These are phyloP conservation scores for Neodiprion lecontei DNA, from an alignment of 1,140 invertebrate genomes.

Conservation along the genomic window DNA sequence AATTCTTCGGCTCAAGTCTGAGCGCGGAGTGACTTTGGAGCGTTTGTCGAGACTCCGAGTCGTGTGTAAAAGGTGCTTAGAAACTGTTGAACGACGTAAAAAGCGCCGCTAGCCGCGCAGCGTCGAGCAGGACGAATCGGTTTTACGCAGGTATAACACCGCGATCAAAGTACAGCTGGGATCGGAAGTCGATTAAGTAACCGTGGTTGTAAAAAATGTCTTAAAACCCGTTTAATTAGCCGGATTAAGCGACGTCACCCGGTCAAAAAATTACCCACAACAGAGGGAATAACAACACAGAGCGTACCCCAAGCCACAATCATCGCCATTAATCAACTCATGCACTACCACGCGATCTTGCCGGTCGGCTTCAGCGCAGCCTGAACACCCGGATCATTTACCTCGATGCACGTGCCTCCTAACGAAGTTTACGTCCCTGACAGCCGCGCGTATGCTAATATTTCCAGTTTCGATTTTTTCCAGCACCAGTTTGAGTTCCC, in stretches of 20 bases:
- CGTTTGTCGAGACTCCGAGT: constrained; percentile 1
- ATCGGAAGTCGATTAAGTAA: background rate
- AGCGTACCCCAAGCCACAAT: no score
- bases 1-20: no score
- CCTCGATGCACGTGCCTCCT: background rate
- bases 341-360: no score
- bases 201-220: background rate
- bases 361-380: no score
- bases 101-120: background rate
- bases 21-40: background rate
- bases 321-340: no score
- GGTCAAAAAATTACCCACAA: no score
- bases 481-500: no score
- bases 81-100: no score
- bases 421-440: background rate
- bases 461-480: constrained; percentile 12
- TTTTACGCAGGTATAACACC: background rate
- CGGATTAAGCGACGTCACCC: no score
- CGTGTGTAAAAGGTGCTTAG: background rate
- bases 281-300: no score
- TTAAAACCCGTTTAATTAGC: constrained; percentile 5
- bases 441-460: constrained; percentile 11
- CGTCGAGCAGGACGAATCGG: background rate
- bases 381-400: background rate
- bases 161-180: background rate